Base-by-base conservation (phyloP, 2,797 vertebrate genomes). In the Coilia nasus region DNA sequence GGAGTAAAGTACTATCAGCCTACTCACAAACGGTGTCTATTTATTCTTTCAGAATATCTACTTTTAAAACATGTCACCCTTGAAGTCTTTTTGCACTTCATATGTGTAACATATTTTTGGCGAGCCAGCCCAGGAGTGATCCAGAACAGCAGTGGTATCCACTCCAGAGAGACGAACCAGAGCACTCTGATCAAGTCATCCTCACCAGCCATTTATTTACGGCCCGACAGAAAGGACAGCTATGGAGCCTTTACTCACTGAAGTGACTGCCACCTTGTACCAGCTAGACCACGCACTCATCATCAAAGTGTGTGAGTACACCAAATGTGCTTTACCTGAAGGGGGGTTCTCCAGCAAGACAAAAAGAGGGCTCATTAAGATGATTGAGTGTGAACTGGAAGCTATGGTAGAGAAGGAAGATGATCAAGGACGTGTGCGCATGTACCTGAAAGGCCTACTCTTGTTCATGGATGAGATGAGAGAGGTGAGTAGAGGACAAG, bases 401-500 rank as follows among this genome's bases (percentile, higher is more conserved):
- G 23, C n/a, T 21, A 71, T 71, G 64, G 23, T 11, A 71, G 10
- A 71, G 64, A n/a, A 41, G 35, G 35, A 41, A 41, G n/a, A n/a
- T n/a, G n/a, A n/a, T n/a, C n/a, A n/a, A n/a, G n/a, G n/a, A 67
- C 9, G 23, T 25, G 15, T 71, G 21, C n/a, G 57, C 23, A 71
- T 78, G 71, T 35, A 78, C 31, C 23, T 78, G 31, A 35, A 78
- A 78, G 71, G 71, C 71, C 71, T 78, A 28, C 23, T 78, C 64
- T 60, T 60, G n/a, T 60, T 60, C 57, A 71, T 25, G 23, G 10
- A 71, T n/a, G 19, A 71, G 64, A 78, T 78, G 71, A 78, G 31
- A 78, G 71, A 78, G 23, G 71, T 12, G 71, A 78, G 71, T 1
- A 35, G 71, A 35, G 71, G 23, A 15, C 23, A 6, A 78, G 15